Conservation (phyloP, 2,888 invertebrate genomes). For the Cheilosia impressa region DNA sequence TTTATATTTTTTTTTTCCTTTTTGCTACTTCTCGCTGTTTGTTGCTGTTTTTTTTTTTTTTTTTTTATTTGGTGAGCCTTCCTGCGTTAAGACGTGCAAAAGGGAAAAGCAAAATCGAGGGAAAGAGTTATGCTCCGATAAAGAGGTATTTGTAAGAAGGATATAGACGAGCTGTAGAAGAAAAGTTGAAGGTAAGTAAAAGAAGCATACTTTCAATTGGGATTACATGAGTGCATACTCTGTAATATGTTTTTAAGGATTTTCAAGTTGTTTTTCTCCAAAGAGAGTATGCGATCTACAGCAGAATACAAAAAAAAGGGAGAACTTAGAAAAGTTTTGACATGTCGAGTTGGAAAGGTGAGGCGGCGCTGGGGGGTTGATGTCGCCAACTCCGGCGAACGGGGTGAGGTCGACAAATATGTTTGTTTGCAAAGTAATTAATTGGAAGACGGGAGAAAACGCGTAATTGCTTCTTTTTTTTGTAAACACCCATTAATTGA, state of each 20-base stretch:
- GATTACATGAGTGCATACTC: conserved; percentile 73
- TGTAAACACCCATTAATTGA: conserved; percentile 69
- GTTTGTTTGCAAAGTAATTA: conserved; percentile 68
- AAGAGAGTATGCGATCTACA: not conserved
- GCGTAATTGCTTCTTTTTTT: conserved; percentile 68
- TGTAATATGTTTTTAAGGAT: conserved; percentile 74
- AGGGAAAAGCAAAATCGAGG: conserved; percentile 15
- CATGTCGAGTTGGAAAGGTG: conserved; percentile 38
- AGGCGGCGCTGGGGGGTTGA: conserved; percentile 19
- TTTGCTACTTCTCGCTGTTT: not conserved
- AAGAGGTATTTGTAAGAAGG: conserved; percentile 66
- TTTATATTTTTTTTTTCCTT: conserved; percentile 38
- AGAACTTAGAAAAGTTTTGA: conserved; percentile 62
- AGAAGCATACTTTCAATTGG: conserved; percentile 70
- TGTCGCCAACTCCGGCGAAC: conserved; percentile 49
- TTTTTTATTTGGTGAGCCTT: not conserved
- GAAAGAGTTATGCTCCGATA: conserved; percentile 63
- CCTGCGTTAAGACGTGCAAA: conserved; percentile 17
- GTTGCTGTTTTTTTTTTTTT: conserved; percentile 22
- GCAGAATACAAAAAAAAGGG: not conserved
- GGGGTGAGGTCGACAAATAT: conserved; percentile 25
- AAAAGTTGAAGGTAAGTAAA: conserved; percentile 73
- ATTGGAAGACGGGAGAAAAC: conserved; percentile 50
- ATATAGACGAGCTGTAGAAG: conserved; percentile 61
- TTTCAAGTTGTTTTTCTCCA: conserved; percentile 57